Conservation (phyloP, 2,888 invertebrate genomes). For the Volucella bombylans region DNA sequence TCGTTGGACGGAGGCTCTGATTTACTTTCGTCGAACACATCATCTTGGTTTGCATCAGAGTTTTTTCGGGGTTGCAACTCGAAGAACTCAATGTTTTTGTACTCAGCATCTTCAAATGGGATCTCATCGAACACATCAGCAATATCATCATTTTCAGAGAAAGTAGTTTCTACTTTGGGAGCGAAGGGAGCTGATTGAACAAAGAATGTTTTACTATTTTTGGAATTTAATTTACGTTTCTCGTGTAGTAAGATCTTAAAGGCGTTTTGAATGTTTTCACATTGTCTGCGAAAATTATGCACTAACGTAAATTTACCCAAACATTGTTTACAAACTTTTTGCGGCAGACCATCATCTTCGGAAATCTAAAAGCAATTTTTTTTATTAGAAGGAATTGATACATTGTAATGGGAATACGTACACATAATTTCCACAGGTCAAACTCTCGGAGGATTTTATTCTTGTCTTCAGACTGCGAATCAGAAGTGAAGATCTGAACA, state of each 20-base stretch:
- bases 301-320: conserved; percentile 61
- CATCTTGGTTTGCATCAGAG: neutral
- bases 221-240: conserved; percentile 3
- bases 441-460: conserved; percentile 56
- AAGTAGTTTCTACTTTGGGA: conserved; percentile 34
- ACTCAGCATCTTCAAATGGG: conserved; percentile 63
- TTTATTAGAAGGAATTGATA: conserved; percentile 1
- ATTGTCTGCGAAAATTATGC: conserved; percentile 63
- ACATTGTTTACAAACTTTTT: conserved; percentile 68
- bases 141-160: neutral
- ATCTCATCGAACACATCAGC: conserved; percentile 58
- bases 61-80: conserved; percentile 49
- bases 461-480: conserved; percentile 35
- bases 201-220: neutral
- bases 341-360: conserved; percentile 66
- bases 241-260: conserved; percentile 53
- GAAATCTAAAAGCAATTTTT: conserved; percentile 40
- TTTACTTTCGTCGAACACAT: neutral
- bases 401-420: conserved; percentile 9
- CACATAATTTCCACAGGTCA: conserved; percentile 59
- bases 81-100: conserved; percentile 49
- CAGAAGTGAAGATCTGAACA: conserved; percentile 53
- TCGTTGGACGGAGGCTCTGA: conserved; percentile 5
- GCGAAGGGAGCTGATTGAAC: neutral
- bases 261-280: conserved; percentile 63